These are phyloP conservation scores for Sparidentex hasta DNA, from an alignment of 2,797 vertebrate genomes.

Conservation along the genomic window DNA sequence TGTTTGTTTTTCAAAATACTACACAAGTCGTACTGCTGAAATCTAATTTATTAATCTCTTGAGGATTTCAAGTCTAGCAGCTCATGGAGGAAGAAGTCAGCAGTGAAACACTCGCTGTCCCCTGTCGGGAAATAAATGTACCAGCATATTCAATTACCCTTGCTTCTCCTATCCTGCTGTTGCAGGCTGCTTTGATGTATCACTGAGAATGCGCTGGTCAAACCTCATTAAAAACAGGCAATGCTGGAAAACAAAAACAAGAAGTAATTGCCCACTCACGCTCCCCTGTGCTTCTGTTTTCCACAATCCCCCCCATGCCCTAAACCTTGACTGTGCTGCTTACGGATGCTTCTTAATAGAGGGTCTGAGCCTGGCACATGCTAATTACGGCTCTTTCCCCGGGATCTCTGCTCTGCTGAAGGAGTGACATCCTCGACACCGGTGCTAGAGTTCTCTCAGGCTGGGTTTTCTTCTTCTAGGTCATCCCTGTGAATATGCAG, in stretches of 20 bases:
- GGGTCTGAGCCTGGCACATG: conserved; percentile 43
- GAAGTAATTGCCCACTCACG: conserved; percentile 72
- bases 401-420: conserved; percentile 41
- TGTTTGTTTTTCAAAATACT: conserved; percentile 52
- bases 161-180: conserved; percentile 57
- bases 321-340: conserved; percentile 48
- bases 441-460: conserved; percentile 22
- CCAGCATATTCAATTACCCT: conserved; percentile 77
- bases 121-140: conserved; percentile 78
- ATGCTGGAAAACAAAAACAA: conserved; percentile 80
- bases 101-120: conserved; percentile 48
- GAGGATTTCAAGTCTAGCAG: conserved; percentile 40
- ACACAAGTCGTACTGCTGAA: conserved; percentile 50
- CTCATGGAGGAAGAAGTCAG: conserved; percentile 37
- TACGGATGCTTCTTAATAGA: conserved; percentile 41
- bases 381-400: conserved; percentile 66
- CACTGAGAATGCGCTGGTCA: conserved; percentile 71
- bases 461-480: conserved; percentile 44
- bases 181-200: conserved; percentile 72
- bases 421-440: conserved; percentile 61
- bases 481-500: conserved; percentile 53
- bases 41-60: conserved; percentile 52
- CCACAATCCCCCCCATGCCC: conserved; percentile 47
- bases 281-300: conserved; percentile 55
- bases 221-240: conserved; percentile 78